These are phyloP conservation scores for Flexamia atlantica DNA, from an alignment of 2,888 invertebrate species.

Conservation along the genomic window DNA sequence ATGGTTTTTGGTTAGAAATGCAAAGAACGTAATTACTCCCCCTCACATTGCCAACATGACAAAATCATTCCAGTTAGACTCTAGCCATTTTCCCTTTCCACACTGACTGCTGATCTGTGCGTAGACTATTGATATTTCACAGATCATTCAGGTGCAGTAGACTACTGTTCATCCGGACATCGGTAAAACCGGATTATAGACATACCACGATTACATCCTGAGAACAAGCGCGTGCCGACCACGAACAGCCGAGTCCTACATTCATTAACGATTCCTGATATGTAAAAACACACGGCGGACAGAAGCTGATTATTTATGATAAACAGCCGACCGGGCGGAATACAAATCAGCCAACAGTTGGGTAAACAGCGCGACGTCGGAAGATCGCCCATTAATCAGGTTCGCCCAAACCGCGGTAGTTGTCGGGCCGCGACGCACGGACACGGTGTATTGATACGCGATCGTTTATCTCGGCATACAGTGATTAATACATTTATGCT, in stretches of 20 bases:
- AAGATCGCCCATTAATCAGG: conserved; percentile 8
- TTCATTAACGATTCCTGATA: conserved; percentile 34
- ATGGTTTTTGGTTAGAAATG: too few relatives aligned
- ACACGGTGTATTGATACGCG: conserved; percentile 30
- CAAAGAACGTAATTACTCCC: too few relatives aligned
- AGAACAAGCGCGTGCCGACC: not conserved
- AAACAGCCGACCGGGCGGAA: conserved; percentile 10
- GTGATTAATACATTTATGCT: conserved; percentile 52
- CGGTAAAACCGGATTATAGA: too few relatives aligned
- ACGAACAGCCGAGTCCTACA: not conserved
- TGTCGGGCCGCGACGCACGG: not conserved
- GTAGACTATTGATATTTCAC: too few relatives aligned
- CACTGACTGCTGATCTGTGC: too few relatives aligned
- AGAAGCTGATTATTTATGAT: conserved; percentile 49
- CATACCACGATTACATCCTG: conserved; percentile 7
- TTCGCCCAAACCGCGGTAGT: conserved; percentile 27
- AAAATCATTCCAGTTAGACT: too few relatives aligned
- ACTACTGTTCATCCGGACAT: too few relatives aligned
- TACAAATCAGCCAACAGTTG: conserved; percentile 39
- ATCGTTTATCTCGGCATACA: conserved; percentile 23
- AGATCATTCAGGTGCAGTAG: too few relatives aligned
- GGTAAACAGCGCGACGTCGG: conserved; percentile 39
- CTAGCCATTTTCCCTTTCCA: too few relatives aligned
- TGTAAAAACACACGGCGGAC: conserved; percentile 26
- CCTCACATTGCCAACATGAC: too few relatives aligned